Base-by-base conservation (phyloP, 2,113 vertebrate genomes). In the Pseudopipra pipra region DNA sequence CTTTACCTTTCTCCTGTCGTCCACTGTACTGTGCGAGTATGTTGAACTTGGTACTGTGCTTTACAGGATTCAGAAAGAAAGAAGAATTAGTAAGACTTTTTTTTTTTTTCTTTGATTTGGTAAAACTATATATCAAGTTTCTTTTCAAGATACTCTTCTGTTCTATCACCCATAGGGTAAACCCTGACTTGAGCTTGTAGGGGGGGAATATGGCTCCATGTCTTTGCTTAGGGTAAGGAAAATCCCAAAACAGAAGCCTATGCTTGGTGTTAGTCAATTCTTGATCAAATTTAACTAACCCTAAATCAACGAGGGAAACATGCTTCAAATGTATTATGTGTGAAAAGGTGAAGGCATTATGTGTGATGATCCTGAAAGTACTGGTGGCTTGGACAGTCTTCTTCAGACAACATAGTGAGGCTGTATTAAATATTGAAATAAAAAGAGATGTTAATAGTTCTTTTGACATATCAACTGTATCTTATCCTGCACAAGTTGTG, bases 1-100 rank as follows among this genome's bases (percentile, higher is more conserved):
- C 99, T 67, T 96, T 99, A 31, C 99, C 98, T 10, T 99, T 99
- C 74, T 98, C 98, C 15, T 99, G 98, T 47, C 99, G 99, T 16
- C 99, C 99, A 1, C 97, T 99, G 27, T 99, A 99, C 96, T 99
- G 98, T 90, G 98, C 99, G 78, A 98, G 98, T 67, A 99, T 99
- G 99, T 88, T 99, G 55, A 99, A 99, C 97, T 97, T 99, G 77
- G 98, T 99, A 1, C 97, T 99, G 44, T 99, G 99, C 96, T 99
- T 99, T 93, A 99, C 99, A 12, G 99, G 99, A 87, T 99, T 99
- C 97, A 98, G 99, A 75, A 99, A 98, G 96, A 99, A 99, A 95
- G 99, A 99, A 19, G 98, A 99, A 96, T 97, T 99, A 94, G 99
- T 99, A 98, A 99, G 99, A 95, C n/a, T n/a, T 55, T 46, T 71